Percentiles rank a stretch among this genome's conserved stretches.
These are phyloP conservation scores for Calliphora vomitoria DNA, from an alignment of 2,888 invertebrate genomes.

Conservation along the genomic window DNA sequence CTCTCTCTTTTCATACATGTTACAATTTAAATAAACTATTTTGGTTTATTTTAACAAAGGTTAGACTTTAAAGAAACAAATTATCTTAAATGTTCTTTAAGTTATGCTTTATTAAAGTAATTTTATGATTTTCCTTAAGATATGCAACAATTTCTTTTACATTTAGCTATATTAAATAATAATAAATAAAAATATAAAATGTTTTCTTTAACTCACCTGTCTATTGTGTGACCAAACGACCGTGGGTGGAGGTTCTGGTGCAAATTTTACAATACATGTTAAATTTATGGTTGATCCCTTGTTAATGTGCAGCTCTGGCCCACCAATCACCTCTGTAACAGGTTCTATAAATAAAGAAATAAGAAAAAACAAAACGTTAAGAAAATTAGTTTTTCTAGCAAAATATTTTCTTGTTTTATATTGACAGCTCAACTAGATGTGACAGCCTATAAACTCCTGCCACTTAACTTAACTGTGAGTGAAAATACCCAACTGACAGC, in stretches of 20 bases:
- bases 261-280: slow-evolving; percentile 93
- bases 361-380: not conserved
- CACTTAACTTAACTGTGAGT: not conserved
- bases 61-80: not conserved
- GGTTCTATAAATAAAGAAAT: slow-evolving; percentile 87
- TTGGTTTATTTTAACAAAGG: not conserved
- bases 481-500: slow-evolving; percentile 14
- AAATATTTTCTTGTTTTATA: not conserved
- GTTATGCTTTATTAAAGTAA: not conserved
- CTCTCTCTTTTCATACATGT: not conserved
- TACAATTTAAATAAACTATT: not conserved
- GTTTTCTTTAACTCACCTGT: slow-evolving; percentile 84
- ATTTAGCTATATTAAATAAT: not conserved
- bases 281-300: slow-evolving; percentile 95
- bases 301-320: slow-evolving; percentile 93
- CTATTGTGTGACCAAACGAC: slow-evolving; percentile 94
- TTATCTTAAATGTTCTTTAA: slow-evolving; percentile 14
- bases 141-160: slow-evolving; percentile 34
- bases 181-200: too few relatives aligned
- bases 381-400: not conserved
- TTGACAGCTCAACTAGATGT: slow-evolving; percentile 19
- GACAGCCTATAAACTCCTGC: slow-evolving; percentile 38
- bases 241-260: slow-evolving; percentile 93
- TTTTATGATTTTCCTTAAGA: not conserved
- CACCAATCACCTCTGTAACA: slow-evolving; percentile 92